These are phyloP conservation scores for Heliconius himera DNA, from an alignment of 1,140 invertebrate species.

Conservation along the genomic window DNA sequence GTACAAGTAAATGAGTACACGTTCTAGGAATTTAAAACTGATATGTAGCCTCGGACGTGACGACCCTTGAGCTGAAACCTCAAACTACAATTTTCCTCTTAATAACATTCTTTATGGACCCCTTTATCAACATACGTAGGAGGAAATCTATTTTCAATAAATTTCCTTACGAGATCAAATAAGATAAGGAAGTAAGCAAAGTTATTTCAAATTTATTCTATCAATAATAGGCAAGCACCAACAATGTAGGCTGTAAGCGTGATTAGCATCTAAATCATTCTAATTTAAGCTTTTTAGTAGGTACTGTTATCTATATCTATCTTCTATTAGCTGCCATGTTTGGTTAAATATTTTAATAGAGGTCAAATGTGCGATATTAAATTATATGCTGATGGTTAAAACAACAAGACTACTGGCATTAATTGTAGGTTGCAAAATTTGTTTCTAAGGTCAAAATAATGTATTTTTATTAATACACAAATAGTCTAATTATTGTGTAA, in stretches of 20 bases:
- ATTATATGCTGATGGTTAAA: neutral
- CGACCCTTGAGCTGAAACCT: conserved; percentile 59
- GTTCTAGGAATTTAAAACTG: conserved; percentile 50
- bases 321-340: neutral
- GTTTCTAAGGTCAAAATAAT: neutral
- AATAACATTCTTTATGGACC: conserved; percentile 8
- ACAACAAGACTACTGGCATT: neutral
- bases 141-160: conserved; percentile 8
- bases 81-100: conserved; percentile 53
- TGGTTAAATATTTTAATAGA: neutral
- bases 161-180: conserved; percentile 12
- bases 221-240: conserved; percentile 21
- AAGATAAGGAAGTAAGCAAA: conserved; percentile 8
- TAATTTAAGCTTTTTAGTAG: conserved; percentile 22
- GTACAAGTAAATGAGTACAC: conserved; percentile 28
- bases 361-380: neutral
- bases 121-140: neutral
- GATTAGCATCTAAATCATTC: conserved; percentile 30
- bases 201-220: conserved; percentile 22
- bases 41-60: conserved; percentile 61
- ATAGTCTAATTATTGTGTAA: neutral
- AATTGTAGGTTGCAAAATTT: neutral
- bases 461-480: neutral
- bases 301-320: too few species aligned
- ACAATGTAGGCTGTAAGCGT: conserved; percentile 36